Evolutionary conservation across 1,140 invertebrate genomes (phyloP).

Genomic region (Drosophila chauvacae): DNA sequence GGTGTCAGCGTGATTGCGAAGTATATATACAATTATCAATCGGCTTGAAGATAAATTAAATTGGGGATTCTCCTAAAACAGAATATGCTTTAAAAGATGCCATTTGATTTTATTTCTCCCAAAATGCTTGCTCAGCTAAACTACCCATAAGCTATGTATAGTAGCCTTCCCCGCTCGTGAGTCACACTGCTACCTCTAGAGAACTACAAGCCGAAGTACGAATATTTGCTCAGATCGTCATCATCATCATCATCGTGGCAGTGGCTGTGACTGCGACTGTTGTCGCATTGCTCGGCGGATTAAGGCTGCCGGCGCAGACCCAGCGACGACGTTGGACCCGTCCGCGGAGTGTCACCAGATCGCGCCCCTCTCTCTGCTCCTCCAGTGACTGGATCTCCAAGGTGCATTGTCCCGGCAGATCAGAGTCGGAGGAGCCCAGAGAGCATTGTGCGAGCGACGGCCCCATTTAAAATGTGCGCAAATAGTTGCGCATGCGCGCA

Average conservation of each 20-base stretch:
- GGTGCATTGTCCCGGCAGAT: conserved; percentile 67
- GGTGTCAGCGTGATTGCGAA: conserved; percentile 14
- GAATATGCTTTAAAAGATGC: not conserved
- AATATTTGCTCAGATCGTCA: conserved; percentile 75
- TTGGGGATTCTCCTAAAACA: too few relatives aligned
- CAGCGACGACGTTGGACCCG: conserved; percentile 60
- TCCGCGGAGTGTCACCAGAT: conserved; percentile 67
- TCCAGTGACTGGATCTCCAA: conserved; percentile 30
- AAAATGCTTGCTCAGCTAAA: not conserved
- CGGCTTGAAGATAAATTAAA: not conserved
- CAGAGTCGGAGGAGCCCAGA: conserved; percentile 4
- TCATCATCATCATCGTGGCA: conserved; percentile 31
- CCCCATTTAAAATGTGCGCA: conserved; percentile 82
- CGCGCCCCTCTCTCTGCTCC: not conserved
- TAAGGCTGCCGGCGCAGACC: conserved; percentile 71
- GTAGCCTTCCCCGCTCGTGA: conserved; percentile 6
- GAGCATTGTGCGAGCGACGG: conserved; percentile 54
- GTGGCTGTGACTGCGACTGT: conserved; percentile 28
- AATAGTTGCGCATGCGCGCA: conserved; percentile 81
- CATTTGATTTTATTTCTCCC: too few relatives aligned
- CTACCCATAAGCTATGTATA: not conserved
- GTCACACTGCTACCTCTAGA: conserved; percentile 30
- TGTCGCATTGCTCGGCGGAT: conserved; percentile 74
- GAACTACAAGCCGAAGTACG: conserved; percentile 49
- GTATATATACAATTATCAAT: not conserved